Percentiles rank a stretch among this genome's conserved stretches.
Conservation (phyloP, 2,888 invertebrate species). For the Limnephilus auricula region DNA sequence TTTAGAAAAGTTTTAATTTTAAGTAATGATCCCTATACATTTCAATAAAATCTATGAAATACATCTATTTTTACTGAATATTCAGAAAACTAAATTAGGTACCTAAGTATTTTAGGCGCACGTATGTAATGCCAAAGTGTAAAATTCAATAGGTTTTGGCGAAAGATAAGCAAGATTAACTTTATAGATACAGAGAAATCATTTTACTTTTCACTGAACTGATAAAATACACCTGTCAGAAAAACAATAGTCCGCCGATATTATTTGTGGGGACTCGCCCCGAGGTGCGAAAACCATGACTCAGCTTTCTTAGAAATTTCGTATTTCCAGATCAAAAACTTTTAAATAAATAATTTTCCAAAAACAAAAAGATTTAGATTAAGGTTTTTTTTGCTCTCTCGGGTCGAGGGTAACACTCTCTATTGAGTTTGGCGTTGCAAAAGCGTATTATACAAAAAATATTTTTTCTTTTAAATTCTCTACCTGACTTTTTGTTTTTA, state of each 20-base stretch:
- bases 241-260: not conserved
- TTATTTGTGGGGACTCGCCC: not conserved
- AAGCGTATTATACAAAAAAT: too few relatives aligned
- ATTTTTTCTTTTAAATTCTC: too few relatives aligned
- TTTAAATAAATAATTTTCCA: not conserved
- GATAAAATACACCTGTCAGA: not conserved
- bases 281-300: not conserved
- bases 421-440: too few relatives aligned
- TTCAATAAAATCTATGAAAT: too few relatives aligned
- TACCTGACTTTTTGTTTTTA: too few relatives aligned
- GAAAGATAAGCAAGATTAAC: not conserved
- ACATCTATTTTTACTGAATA: not conserved
- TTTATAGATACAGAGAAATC: not conserved
- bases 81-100: not conserved
- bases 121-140: too few relatives aligned
- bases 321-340: not conserved
- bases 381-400: too few relatives aligned
- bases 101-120: not conserved
- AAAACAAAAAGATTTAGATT: too few relatives aligned
- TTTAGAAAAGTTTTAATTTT: too few relatives aligned
- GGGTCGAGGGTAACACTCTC: too few relatives aligned
- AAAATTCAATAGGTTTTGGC: not conserved
- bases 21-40: too few relatives aligned
- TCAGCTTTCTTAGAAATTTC: not conserved
- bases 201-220: not conserved